Percentiles rank a stretch among this genome's conserved stretches.
Conservation (phyloP, 1,140 invertebrate genomes). For the Microplitis mediator region DNA sequence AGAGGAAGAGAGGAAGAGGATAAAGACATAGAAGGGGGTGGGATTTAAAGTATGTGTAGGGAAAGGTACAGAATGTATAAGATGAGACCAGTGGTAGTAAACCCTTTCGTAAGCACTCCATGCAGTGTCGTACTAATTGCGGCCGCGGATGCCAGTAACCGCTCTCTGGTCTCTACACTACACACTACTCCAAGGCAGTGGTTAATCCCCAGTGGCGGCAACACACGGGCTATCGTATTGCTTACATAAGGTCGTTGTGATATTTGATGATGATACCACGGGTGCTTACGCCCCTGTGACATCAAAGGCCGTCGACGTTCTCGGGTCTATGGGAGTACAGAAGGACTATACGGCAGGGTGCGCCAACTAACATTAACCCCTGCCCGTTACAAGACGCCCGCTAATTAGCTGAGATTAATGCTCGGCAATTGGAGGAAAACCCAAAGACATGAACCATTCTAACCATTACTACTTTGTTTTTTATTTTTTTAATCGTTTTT, state of each 20-base stretch:
- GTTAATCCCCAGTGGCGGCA: constrained; percentile 55
- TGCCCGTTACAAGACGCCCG: constrained; percentile 48
- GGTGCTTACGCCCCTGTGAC: constrained; percentile 38
- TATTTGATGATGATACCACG: constrained; percentile 11
- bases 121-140: constrained; percentile 60
- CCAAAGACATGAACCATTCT: not conserved
- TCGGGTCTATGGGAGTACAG: constrained; percentile 18
- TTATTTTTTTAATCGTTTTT: not conserved
- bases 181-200: constrained; percentile 28
- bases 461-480: not conserved
- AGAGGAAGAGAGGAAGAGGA: constrained; percentile 32
- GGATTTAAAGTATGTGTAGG: too few relatives aligned
- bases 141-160: constrained; percentile 59
- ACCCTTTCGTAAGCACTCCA: constrained; percentile 49
- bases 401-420: constrained; percentile 57
- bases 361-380: constrained; percentile 15
- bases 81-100: not conserved
- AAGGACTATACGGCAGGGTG: not conserved
- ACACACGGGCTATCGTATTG: constrained; percentile 8
- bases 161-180: constrained; percentile 34
- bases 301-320: constrained; percentile 48
- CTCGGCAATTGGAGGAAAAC: constrained; percentile 51
- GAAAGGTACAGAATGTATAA: too few relatives aligned
- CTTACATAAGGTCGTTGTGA: not conserved
- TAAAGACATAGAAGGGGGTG: not conserved